Conservation (phyloP, 2,888 invertebrate species). For the Polietes domitor region DNA sequence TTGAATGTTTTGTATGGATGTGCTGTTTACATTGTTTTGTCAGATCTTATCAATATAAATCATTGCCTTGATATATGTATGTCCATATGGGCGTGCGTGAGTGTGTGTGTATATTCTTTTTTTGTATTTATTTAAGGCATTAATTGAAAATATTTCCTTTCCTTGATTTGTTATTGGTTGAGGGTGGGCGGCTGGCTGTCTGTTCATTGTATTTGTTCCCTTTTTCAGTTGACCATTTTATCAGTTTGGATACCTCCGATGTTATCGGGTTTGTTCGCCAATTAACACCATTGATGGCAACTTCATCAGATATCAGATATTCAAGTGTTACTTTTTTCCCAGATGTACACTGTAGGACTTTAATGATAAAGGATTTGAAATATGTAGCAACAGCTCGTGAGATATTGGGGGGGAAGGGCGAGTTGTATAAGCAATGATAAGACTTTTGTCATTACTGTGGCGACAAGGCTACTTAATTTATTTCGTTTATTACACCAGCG, state of each 20-base stretch:
- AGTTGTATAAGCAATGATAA: too few species aligned
- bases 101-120: not conserved
- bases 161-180: slow-evolving; percentile 18
- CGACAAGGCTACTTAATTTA: too few species aligned
- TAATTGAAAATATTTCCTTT: slow-evolving; percentile 42
- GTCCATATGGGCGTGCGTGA: not conserved
- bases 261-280: not conserved
- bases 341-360: too few species aligned
- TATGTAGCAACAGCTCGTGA: too few species aligned
- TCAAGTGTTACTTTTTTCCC: too few species aligned
- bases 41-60: slow-evolving; percentile 21
- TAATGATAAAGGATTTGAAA: too few species aligned
- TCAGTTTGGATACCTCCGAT: not conserved
- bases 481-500: too few species aligned
- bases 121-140: slow-evolving; percentile 45
- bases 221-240: not conserved
- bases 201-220: not conserved
- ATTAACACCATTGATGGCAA: not conserved
- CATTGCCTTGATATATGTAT: slow-evolving; percentile 16
- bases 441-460: too few species aligned
- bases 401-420: too few species aligned
- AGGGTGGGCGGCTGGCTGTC: not conserved
- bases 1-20: not conserved
- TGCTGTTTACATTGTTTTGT: not conserved
- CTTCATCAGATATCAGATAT: not conserved